These are phyloP conservation scores for Sylvia borin DNA, from an alignment of 2,797 vertebrate species.

Conservation along the genomic window DNA sequence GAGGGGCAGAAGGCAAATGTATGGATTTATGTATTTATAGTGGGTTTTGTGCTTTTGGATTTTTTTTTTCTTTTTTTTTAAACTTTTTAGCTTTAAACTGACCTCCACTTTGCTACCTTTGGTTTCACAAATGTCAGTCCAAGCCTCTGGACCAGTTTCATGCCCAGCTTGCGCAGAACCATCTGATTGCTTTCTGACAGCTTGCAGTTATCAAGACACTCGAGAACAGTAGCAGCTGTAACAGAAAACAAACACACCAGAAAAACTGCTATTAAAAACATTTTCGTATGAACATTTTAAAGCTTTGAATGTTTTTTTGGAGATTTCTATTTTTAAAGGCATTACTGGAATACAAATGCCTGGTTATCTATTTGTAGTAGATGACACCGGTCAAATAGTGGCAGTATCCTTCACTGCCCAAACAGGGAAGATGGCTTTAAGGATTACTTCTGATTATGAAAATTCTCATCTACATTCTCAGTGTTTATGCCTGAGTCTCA, in stretches of 20 bases:
- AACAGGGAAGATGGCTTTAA: background rate
- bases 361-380: background rate
- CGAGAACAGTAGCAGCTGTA: slow-evolving; percentile 85
- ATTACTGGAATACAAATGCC: background rate
- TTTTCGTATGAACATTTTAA: background rate
- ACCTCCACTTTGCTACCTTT: slow-evolving; percentile 94
- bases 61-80: background rate
- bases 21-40: background rate
- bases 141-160: slow-evolving; percentile 93
- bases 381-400: background rate
- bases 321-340: background rate
- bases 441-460: background rate
- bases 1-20: background rate
- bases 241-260: background rate
- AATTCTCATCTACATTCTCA: background rate
- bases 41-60: background rate
- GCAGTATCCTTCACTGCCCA: background rate
- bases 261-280: background rate
- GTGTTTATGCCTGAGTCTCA: background rate
- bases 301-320: background rate
- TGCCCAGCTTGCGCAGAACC: slow-evolving; percentile 87
- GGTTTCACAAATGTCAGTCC: slow-evolving; percentile 93
- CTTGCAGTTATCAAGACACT: slow-evolving; percentile 83
- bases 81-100: slow-evolving; percentile 34
- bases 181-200: slow-evolving; percentile 87